Conservation (phyloP, 2,888 invertebrate species). For the Lasioglossum oenotherae region DNA sequence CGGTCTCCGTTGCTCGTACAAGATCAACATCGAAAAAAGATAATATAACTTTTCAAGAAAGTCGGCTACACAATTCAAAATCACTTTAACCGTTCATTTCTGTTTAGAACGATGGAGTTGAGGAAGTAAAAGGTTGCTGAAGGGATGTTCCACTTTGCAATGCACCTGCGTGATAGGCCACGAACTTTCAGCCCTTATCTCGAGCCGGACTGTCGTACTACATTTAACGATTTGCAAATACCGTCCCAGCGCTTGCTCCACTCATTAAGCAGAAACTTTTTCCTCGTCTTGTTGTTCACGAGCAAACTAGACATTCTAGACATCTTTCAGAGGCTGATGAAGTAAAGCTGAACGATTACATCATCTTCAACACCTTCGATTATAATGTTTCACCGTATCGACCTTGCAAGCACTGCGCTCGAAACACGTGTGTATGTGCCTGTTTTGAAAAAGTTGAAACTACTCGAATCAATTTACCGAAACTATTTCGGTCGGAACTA, state of each 20-base stretch:
- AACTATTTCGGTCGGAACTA: not conserved
- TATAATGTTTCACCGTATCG: no score
- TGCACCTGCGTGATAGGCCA: slow-evolving; percentile 8
- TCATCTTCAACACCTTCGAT: not conserved
- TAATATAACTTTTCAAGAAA: not conserved
- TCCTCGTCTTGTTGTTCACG: slow-evolving; percentile 69
- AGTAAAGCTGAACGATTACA: not conserved
- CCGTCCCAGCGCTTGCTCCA: slow-evolving; percentile 74
- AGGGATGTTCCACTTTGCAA: not conserved
- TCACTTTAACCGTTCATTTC: not conserved
- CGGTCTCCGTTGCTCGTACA: not conserved
- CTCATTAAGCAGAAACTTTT: slow-evolving; percentile 78
- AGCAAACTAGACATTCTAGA: slow-evolving; percentile 76
- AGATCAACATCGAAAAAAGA: not conserved
- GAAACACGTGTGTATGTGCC: not conserved
- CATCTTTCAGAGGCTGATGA: slow-evolving; percentile 69
- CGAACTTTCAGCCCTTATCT: slow-evolving; percentile 48
- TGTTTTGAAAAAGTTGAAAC: not conserved
- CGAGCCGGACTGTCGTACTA: slow-evolving; percentile 66
- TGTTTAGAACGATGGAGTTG: not conserved
- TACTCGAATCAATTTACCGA: not conserved
- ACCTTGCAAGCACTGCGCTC: not conserved
- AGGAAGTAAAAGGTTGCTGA: not conserved
- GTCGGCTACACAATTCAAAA: no score
- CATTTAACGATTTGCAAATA: slow-evolving; percentile 81